These are phyloP conservation scores for Cylloceria caligata DNA, from an alignment of 2,888 invertebrate genomes.

Conservation along the genomic window DNA sequence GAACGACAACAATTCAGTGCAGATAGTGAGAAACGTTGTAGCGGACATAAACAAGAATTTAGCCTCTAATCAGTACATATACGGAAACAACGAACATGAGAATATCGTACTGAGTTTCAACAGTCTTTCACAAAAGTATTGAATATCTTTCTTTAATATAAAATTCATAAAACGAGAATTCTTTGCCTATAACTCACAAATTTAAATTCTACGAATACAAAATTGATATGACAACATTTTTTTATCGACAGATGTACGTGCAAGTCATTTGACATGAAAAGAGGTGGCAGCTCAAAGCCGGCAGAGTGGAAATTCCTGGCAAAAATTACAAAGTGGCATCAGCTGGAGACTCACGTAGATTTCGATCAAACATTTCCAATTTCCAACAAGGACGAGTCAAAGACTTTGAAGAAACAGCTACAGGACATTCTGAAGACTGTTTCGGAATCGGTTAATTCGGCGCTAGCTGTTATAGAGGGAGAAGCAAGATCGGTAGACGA, in stretches of 20 bases:
- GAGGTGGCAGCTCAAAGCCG: slow-evolving; percentile 86
- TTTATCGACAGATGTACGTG: slow-evolving; percentile 86
- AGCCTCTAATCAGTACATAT: slow-evolving; percentile 86
- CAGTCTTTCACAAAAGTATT: slow-evolving; percentile 85
- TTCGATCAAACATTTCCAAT: slow-evolving; percentile 92
- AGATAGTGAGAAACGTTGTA: slow-evolving; percentile 87
- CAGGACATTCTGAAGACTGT: slow-evolving; percentile 88
- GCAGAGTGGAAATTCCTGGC: slow-evolving; percentile 92
- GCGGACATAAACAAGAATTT: slow-evolving; percentile 87
- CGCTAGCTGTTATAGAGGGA: slow-evolving; percentile 91
- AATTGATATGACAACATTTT: neutral
- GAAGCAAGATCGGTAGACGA: slow-evolving; percentile 88
- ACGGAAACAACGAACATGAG: slow-evolving; percentile 87
- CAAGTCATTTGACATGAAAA: slow-evolving; percentile 87
- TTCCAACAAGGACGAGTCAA: slow-evolving; percentile 87
- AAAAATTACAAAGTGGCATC: slow-evolving; percentile 90
- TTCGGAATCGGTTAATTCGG: slow-evolving; percentile 87
- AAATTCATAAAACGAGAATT: too few relatives aligned
- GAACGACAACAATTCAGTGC: slow-evolving; percentile 86
- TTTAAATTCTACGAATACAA: neutral
- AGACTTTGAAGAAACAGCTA: slow-evolving; percentile 89
- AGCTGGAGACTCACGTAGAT: slow-evolving; percentile 91
- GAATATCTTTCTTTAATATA: too few relatives aligned
- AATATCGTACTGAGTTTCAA: slow-evolving; percentile 88
- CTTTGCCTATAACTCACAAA: neutral